Base-by-base conservation (phyloP, 2,113 vertebrate genomes). In the Struthio camelus region DNA sequence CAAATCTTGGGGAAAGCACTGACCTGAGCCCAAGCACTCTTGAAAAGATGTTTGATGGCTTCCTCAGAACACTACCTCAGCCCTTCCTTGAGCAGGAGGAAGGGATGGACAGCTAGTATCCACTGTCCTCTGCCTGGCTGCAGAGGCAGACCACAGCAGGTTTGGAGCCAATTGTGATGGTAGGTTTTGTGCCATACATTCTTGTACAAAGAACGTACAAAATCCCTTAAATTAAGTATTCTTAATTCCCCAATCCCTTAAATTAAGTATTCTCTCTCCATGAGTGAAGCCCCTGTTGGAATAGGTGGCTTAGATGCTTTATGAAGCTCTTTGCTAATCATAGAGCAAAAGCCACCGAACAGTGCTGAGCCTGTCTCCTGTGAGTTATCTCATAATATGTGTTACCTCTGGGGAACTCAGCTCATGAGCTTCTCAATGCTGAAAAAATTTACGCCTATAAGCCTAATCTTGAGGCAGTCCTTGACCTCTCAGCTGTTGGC, bases 1-100 rank as follows among this genome's bases (percentile, higher is more conserved):
- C 89, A 94, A 96, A 97, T 96, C 93, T 78, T 34, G 89, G 81
- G 78, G 85, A 91, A 91, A 95, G 87, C 93, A 97, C 34, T 96
- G 95, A 95, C 42, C 94, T 97, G 95, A 93, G 85, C 89, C 91
- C 91, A 69, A 85, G 75, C 85, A 80, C 87, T 96, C 81, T 71
- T 88, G 79, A 67, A 83, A 94, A 85, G 73, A 81, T n/a, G 28
- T 51, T n/a, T 62, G 40, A 61, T 86, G 54, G 53, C 50, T 87
- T 93, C 22, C 24, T 64, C 59, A 38, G 65, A 87, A 46, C 40
- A 70, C 44, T 22, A 64, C 44, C 73, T 84, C 56, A 70, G 66
- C 40, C 53, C 54, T 75, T 11, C 34, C 17, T 87, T 72, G 50
- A 66, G 28, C 30, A 28, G 50, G 58, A 53, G 28, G 51, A 72